These are phyloP conservation scores for Ceramica pisi DNA, from an alignment of 2,888 invertebrate genomes.

Conservation along the genomic window DNA sequence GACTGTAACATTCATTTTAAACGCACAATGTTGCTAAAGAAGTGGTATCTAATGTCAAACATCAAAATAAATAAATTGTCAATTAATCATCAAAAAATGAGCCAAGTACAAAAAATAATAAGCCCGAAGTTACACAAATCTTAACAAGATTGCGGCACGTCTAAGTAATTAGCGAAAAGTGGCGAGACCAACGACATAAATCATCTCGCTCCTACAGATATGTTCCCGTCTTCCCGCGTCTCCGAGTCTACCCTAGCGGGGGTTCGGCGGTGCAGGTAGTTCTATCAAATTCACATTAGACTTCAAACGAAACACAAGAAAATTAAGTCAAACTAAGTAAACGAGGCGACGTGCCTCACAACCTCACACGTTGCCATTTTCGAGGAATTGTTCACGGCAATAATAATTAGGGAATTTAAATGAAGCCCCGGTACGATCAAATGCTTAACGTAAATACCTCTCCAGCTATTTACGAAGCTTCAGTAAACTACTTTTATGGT, in stretches of 20 bases:
- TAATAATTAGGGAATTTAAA: constrained; percentile 37
- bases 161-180: constrained; percentile 77
- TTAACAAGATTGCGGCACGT: constrained; percentile 73
- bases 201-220: constrained; percentile 68
- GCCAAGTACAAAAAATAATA: constrained; percentile 63
- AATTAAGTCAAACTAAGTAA: constrained; percentile 60
- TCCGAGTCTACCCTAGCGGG: constrained; percentile 8
- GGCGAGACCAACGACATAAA: constrained; percentile 73
- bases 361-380: constrained; percentile 27
- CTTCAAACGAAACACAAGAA: constrained; percentile 62
- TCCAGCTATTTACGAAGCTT: constrained; percentile 7
- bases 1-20: background rate
- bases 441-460: constrained; percentile 15
- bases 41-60: background rate
- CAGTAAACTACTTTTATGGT: constrained; percentile 32
- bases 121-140: constrained; percentile 70
- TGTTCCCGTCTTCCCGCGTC: constrained; percentile 37
- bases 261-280: constrained; percentile 34
- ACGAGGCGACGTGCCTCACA: constrained; percentile 35
- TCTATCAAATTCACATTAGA: constrained; percentile 59
- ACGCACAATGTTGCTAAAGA: background rate
- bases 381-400: constrained; percentile 14
- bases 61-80: constrained; percentile 12
- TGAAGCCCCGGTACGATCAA: constrained; percentile 22
- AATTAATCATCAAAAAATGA: constrained; percentile 29